Evolutionary conservation across 2,888 invertebrate genomes (phyloP), one percentile per base, ranked within the genome.

Genomic region (Iphiclides podalirius): DNA sequence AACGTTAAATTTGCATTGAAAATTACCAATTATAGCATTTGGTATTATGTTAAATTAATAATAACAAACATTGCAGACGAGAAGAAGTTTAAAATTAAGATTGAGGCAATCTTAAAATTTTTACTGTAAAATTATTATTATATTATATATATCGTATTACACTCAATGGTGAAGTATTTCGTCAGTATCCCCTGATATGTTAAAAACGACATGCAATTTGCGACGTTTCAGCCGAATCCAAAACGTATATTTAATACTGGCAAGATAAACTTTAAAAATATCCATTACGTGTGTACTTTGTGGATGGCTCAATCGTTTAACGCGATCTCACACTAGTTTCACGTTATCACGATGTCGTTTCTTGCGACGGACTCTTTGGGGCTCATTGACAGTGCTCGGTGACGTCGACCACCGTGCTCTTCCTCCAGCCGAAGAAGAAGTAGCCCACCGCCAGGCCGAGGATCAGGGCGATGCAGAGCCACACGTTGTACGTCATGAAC

Each of bases 401-500:
- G 50, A 95, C 93, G 75, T 98, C 97, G 0, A 97, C 95, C 35
- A 96, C 94, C 8, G 95, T 93, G 9, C 94, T 94, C 85, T 97
- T 96, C 73, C 95, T 94, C 97, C 98, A 98, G 44, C 97, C 98
- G 76, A 98, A 98, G 57, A 96, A 90, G 86, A 98, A 98, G 85
- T 98, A 98, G 4, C 98, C 98, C 13, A 94, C 90, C 0, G 94
- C 96, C n/a, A 97, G 94, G 0, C 98, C 98, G 0, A 95, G 72
- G 0, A 97, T 93, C 6, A 98, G 94, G 1, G 96, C 96, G 35
- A 97, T 63, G 75, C 97, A 97, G 46, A 98, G 91, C 95, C 96
- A 98, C 31, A 95, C 93, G 78, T 98, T 98, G 91, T 97, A 98
- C 0, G 98, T 98, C 98, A 98, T 98, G 87, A 98, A 98, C 64